Evolutionary conservation across 2,888 invertebrate genomes (phyloP), one percentile per base, ranked within the genome.

Genomic region (Volucella bombylans): DNA sequence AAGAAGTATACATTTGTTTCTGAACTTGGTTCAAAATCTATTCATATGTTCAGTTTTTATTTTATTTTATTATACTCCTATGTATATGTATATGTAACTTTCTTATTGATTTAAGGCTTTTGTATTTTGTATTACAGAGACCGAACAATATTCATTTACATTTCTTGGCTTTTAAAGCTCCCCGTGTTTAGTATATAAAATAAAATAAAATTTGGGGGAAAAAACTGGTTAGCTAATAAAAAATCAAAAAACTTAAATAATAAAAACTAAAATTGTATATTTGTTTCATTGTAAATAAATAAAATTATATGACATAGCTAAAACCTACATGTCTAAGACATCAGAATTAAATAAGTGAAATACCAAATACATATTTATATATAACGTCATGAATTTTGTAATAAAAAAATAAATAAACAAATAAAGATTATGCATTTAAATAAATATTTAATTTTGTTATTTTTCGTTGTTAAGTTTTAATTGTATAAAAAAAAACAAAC

Each of bases 261-360:
- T 31, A 31, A 31, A 31, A 39, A 49, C 43, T 59, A 50, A 41
- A 65, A 69, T 49, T 83, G 83, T 83, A 83, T 47, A 83, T 83
- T 83, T 80, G 74, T 83, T 83, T 80, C 65, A 83, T 55, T 83
- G 83, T 83, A 83, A 69, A 83, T 83, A 83, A 61, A 69, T 18
- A 41, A 52, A 59, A 57, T 11, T 47, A 49, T 62, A 38, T 39
- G 18, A 45, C 43, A 41, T 69, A 23, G 47, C 18, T 43, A 62
- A 55, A 67, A 59, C 18, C 1, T 61, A 69, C 62, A 69, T n/a
- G n/a, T 41, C 15, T 77, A 71, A 78, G 69, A 52, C 15, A 71
- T 39, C 54, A 77, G n/a, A 55, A 6, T 50, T 50, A 50, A 2
- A 8, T 69, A 69, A 69, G 55, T 55, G 6, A 55, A 43, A 62